Percentiles rank a stretch among this genome's conserved stretches.
These are phyloP conservation scores for Zaprionus gabonicus DNA, from an alignment of 1,140 invertebrate species.

Conservation along the genomic window DNA sequence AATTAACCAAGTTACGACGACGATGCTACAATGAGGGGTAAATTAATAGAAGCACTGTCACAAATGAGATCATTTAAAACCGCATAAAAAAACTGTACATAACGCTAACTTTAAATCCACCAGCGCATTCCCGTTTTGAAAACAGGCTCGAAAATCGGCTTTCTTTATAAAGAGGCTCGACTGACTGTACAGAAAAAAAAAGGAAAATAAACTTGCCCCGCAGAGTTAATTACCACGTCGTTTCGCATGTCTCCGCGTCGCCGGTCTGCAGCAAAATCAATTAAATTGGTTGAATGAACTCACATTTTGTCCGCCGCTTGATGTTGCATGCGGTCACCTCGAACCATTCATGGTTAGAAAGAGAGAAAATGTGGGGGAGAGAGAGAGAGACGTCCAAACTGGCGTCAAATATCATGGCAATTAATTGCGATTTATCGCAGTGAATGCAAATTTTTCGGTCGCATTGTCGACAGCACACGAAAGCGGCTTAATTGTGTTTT, in stretches of 20 bases:
- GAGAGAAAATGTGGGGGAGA: neutral
- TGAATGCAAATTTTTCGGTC: constrained; percentile 34
- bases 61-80: neutral
- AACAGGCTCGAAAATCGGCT: neutral
- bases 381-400: neutral
- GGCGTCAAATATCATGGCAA: constrained; percentile 49
- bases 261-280: constrained; percentile 50
- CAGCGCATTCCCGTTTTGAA: neutral
- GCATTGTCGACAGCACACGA: constrained; percentile 22
- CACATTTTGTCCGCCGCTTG: constrained; percentile 59
- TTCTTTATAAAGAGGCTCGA: neutral
- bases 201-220: neutral
- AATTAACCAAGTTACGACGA: constrained; percentile 48
- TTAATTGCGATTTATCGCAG: constrained; percentile 58
- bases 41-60: neutral
- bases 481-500: constrained; percentile 35
- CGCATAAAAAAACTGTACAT: neutral
- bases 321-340: constrained; percentile 42
- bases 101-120: too few relatives aligned
- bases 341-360: constrained; percentile 37
- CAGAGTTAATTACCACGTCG: constrained; percentile 33
- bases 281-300: constrained; percentile 76
- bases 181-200: neutral
- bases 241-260: constrained; percentile 52
- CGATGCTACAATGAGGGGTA: constrained; percentile 20